phyloP scores from a whole-genome alignment of 35 echinoderm and acorn worm species.

The Amphiura filiformis region DNA sequence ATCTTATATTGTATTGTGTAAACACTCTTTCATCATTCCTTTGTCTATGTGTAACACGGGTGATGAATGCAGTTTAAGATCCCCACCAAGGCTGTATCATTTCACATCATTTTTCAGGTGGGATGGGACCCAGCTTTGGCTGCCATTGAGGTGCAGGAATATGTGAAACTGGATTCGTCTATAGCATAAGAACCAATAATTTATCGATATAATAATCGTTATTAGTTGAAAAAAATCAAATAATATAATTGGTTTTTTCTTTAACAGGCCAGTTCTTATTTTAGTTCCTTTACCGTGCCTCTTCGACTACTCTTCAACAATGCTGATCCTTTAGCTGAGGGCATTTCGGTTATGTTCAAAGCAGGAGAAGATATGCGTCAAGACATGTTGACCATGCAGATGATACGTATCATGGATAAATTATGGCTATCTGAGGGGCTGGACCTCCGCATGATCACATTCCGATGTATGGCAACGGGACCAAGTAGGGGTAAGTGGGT shows the following conservation, averaged over 20 bases:
- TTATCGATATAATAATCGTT: too few relatives aligned
- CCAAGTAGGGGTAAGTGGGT: conserved; percentile 59
- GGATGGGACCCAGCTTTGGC: too few relatives aligned
- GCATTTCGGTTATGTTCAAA: conserved; percentile 82
- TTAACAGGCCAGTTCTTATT: conserved; percentile 88
- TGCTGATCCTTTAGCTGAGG: conserved; percentile 66
- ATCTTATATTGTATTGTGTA: too few relatives aligned
- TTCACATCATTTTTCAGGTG: too few relatives aligned
- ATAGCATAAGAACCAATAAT: too few relatives aligned
- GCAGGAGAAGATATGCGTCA: conserved; percentile 95
- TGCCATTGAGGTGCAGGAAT: too few relatives aligned
- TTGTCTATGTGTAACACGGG: too few relatives aligned
- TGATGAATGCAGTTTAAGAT: too few relatives aligned
- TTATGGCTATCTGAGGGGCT: conserved; percentile 87
- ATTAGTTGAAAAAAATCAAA: too few relatives aligned
- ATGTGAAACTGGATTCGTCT: too few relatives aligned
- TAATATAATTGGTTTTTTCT: conserved; percentile 34
- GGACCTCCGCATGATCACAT: conserved; percentile 92
- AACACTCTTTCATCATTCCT: too few relatives aligned
- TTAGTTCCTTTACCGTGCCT: conserved; percentile 87
- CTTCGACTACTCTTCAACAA: conserved; percentile 69
- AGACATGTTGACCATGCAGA: conserved; percentile 99
- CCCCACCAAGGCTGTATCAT: too few relatives aligned
- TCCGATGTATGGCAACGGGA: conserved; percentile 89
- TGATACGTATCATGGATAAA: conserved; percentile 98